Conservation (phyloP, 2,888 invertebrate species). For the Erynnis tages region DNA sequence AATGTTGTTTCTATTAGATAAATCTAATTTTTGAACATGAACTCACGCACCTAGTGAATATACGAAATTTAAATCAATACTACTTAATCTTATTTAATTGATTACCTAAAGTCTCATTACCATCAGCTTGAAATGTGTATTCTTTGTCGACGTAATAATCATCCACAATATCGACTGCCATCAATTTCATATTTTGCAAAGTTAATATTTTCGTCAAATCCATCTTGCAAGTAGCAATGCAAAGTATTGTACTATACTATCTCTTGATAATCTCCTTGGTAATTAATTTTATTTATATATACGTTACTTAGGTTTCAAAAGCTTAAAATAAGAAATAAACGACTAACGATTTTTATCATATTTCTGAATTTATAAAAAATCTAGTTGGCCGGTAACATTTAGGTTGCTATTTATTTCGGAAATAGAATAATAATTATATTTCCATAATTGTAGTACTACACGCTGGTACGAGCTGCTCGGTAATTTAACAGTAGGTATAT, state of each 20-base stretch:
- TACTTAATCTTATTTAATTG: neutral
- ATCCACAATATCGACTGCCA: constrained; percentile 15
- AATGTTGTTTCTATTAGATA: no score
- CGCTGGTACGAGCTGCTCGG: no score
- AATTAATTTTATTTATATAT: constrained; percentile 49
- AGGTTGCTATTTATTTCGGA: no score
- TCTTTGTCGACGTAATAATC: constrained; percentile 15
- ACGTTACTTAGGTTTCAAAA: constrained; percentile 18
- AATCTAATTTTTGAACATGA: no score
- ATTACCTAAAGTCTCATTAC: constrained; percentile 25
- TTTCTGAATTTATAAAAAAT: constrained; percentile 25
- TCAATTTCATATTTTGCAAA: constrained; percentile 18
- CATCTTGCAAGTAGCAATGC: constrained; percentile 10
- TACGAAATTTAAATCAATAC: neutral
- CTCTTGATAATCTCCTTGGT: constrained; percentile 54
- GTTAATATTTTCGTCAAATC: constrained; percentile 15
- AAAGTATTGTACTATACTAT: constrained; percentile 32
- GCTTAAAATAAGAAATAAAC: constrained; percentile 13
- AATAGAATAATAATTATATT: no score
- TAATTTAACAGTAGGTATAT: no score
- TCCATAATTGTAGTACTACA: no score
- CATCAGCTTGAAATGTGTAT: constrained; percentile 31
- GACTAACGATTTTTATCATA: constrained; percentile 33
- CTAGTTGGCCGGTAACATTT: constrained; percentile 33
- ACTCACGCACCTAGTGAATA: no score